Evolutionary conservation across 1,140 invertebrate species (phyloP).

Genomic region (Arion vulgaris): DNA sequence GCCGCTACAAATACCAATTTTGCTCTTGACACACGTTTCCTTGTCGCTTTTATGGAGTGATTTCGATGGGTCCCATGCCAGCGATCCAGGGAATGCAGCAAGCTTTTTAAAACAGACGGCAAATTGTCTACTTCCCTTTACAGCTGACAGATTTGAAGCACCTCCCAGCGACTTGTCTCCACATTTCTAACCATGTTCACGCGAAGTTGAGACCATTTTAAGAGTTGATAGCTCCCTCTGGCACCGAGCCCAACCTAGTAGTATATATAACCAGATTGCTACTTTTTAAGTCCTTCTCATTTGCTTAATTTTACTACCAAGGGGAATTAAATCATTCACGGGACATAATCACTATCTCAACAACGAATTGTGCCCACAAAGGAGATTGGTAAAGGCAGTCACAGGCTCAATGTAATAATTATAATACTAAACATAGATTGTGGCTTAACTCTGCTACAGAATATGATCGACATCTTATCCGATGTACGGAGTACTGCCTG

Average conservation of each 20-base stretch:
- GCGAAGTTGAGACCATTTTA: slow-evolving; percentile 4
- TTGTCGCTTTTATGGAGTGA: slow-evolving; percentile 19
- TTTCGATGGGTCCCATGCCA: slow-evolving; percentile 18
- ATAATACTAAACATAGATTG: neutral
- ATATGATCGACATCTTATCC: neutral
- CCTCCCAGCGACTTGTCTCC: slow-evolving; percentile 2
- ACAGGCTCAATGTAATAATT: neutral
- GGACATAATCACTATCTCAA: neutral
- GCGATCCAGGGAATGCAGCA: neutral
- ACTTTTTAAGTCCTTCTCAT: neutral
- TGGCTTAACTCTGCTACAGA: neutral
- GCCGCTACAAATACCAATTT: slow-evolving; percentile 35
- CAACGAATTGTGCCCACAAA: neutral
- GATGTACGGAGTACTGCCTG: neutral
- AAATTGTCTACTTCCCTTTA: slow-evolving; percentile 37
- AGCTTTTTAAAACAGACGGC: slow-evolving; percentile 30
- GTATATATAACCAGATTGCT: neutral
- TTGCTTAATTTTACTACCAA: neutral
- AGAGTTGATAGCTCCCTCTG: neutral
- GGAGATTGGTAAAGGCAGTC: neutral
- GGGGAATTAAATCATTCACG: neutral
- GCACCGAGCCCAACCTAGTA: neutral
- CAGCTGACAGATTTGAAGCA: slow-evolving; percentile 5
- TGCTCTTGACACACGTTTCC: slow-evolving; percentile 31
- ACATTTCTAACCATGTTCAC: neutral